Evolutionary conservation across 2,113 vertebrate genomes (phyloP), one percentile per base, ranked within the genome.

Genomic region (Colinus virginianus): DNA sequence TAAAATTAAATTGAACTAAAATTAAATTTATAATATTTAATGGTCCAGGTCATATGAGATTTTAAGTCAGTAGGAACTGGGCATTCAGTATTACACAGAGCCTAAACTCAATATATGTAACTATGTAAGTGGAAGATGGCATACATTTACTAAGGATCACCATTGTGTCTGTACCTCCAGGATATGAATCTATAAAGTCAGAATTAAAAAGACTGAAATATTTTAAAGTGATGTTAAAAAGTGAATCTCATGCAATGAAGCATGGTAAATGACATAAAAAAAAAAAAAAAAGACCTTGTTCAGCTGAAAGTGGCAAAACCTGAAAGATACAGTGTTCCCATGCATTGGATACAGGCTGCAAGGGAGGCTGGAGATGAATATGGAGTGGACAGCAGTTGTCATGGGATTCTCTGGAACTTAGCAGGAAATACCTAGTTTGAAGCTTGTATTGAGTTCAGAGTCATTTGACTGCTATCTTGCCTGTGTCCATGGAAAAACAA

Each of bases 1-100:
- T 58, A 78, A 72, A 85, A 83, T 82, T 68, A 76, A 90, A 85
- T 83, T 83, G 61, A 15, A 45, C 42, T 70, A 32, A 87, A 87
- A 93, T 83, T 76, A 79, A 74, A 77, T 90, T 74, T 83, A 11
- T 82, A 23, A 42, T 48, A 69, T 51, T 6, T 93, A 87, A 59
- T 42, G 45, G 38, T 17, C 28, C 25, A 58, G 55, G 53, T 92
- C 42, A 22, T 58, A 42, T 11, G 23, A 79, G 36, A 83, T 92
- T 94, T 87, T 25, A 59, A 59, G 46, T 87, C 55, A 13, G 13
- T 51, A 61, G 22, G 48, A 84, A 26, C 32, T 46, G 49, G 25
- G 12, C 18, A 55, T 77, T 84, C 38, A 45, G 6, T 67, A 59
- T 77, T 67, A 78, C 11, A 8, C 19, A 55, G 45, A 74, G 48